Conservation (phyloP, 1,140 invertebrate species). For the Bactericera cockerelli region DNA sequence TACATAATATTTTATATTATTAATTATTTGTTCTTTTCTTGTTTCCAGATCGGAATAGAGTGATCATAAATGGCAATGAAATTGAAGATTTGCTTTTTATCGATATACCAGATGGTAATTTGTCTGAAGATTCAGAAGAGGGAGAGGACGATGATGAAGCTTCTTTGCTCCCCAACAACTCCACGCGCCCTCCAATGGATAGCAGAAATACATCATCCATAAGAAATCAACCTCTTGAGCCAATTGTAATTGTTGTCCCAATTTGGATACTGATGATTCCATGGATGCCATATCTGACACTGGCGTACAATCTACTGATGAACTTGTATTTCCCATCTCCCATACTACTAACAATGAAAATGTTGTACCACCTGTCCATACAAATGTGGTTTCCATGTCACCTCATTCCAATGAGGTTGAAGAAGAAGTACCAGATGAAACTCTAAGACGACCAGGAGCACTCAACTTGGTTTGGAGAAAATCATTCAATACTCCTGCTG, state of each 20-base stretch:
- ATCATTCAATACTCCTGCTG: background rate
- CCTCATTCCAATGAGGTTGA: background rate
- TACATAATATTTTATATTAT: too few relatives aligned
- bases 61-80: background rate
- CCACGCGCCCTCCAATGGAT: background rate
- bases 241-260: background rate
- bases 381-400: background rate
- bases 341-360: background rate
- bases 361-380: background rate
- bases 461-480: background rate
- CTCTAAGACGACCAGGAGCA: background rate
- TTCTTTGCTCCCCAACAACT: background rate
- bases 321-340: background rate
- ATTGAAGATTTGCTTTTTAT: background rate
- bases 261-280: background rate
- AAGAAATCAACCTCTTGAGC: background rate
- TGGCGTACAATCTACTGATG: background rate
- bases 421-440: background rate
- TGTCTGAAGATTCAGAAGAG: background rate
- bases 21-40: background rate
- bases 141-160: background rate
- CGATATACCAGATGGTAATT: background rate
- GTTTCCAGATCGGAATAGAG: background rate
- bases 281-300: background rate
- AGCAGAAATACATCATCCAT: background rate